phyloP scores from a whole-genome alignment of 2,797 vertebrate species.

The Lacerta bilineata region DNA sequence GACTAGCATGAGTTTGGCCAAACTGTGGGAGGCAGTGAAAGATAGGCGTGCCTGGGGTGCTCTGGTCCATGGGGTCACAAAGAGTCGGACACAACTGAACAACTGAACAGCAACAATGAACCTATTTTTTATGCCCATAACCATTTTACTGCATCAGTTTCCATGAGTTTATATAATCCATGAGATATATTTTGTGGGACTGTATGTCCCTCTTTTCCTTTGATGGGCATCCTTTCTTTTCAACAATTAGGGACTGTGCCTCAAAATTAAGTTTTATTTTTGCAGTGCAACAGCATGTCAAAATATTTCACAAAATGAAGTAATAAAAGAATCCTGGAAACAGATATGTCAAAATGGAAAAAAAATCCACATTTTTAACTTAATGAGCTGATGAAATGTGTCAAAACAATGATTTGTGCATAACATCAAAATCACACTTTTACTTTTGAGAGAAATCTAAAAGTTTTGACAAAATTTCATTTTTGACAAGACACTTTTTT shows the following conservation, averaged over 20 bases:
- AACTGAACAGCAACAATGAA: neutral
- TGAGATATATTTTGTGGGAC: neutral
- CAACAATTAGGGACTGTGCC: neutral
- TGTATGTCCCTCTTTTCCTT: constrained; percentile 19
- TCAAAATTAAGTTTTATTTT: constrained; percentile 34
- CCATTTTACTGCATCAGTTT: neutral
- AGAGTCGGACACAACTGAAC: too few relatives aligned
- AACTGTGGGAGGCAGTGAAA: too few relatives aligned
- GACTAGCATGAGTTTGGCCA: too few relatives aligned
- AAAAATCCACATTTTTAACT: constrained; percentile 33
- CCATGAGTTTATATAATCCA: neutral
- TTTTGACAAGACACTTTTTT: constrained; percentile 29
- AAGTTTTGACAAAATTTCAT: constrained; percentile 22
- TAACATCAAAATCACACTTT: constrained; percentile 39
- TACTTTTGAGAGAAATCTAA: constrained; percentile 33
- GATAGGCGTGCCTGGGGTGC: too few relatives aligned
- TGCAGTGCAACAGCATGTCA: constrained; percentile 32
- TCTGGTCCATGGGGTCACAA: too few relatives aligned
- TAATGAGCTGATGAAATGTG: constrained; percentile 44
- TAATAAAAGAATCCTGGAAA: constrained; percentile 40
- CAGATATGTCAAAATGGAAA: constrained; percentile 38
- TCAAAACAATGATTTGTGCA: constrained; percentile 41
- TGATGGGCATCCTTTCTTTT: neutral
- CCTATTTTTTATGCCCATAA: constrained; percentile 6
- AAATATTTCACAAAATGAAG: constrained; percentile 52